Base-by-base conservation (phyloP, 2,113 vertebrate species). In the Microcebus jonahi region DNA sequence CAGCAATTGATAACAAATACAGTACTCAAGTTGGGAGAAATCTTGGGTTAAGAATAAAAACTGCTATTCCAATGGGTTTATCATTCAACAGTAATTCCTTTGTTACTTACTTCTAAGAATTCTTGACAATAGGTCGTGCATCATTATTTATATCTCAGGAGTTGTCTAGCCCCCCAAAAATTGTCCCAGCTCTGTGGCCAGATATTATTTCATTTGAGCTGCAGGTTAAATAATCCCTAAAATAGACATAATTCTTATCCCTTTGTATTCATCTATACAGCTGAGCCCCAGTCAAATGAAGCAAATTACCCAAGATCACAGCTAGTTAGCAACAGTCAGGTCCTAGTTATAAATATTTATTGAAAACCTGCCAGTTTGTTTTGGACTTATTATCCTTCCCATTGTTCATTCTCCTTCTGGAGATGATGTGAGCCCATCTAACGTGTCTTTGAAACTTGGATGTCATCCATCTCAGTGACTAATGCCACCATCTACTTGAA, bases 221-320 rank as follows among this genome's bases (percentile, higher is more conserved):
- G 50, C 42, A 90, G 75, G 84, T 70, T 84, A 96, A 53, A 90
- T 83, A 90, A 89, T 61, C 59, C 27, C 29, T 23, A 14, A 87
- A 71, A n/a, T 34, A 48, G 61, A 45, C 50, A 65, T 13, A 27
- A 79, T 53, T 90, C 53, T 4, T 67, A 50, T 59, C 2, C 10
- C 27, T 95, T 57, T 81, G 23, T 53, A 85, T 70, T 75, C 42
- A 73, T 39, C 71, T 53, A 88, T 91, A 31, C 45, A 95, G 59
- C 36, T 65, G 68, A 88, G 71, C 45, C 6, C 14, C 5, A 45
- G n/a, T n/a, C n/a, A 76, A 93, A 76, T 75, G 20, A 93, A 91
- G 39, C 4, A 70, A 91, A 71, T 93, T 80, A 63, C 53, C n/a
- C 57, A 88, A 88, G 45, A 61, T 13, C 73, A 95, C 55, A 50